Base-by-base conservation (phyloP, 1,140 invertebrate species). In the Dryas iulia region DNA sequence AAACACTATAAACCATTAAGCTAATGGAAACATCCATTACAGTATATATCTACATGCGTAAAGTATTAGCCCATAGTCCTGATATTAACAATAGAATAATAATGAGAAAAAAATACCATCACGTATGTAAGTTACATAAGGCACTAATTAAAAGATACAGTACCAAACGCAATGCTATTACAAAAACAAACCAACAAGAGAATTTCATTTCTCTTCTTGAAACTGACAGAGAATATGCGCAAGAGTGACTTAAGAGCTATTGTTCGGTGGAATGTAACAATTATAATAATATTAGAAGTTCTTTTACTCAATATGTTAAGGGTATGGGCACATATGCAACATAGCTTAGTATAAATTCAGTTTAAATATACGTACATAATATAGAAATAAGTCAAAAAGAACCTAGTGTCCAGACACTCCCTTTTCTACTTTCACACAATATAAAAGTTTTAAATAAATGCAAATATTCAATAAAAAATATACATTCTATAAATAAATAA, bases 11-110 rank as follows among this genome's bases (percentile, higher is more conserved):
- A 47, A 21, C 14, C n/a, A 39, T 39, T 8, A 39, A 6, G 18
- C 6, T 21, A 47, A 47, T 47, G 18, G 39, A 47, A 47, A 47
- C 39, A 18, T 21, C 39, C 14, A 47, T 66, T 31, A 59, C 18
- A 59, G n/a, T 8, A 59, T 35, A 24, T 53, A 53, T 7, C 6
- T 26, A 47, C 8, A 47, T 10, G 10, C 7, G 39, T 21, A 47
- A 18, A 21, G 21, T 47, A 47, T 61, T 61, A 28, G 59, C 39
- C 35, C 25, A 66, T 53, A 66, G 39, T 26, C 47, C 18, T 53
- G 54, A 33, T 58, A 47, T 47, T 59, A 59, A 70, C 61, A 70
- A 70, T 65, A 58, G 31, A 56, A 72, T 69, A 61, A 69, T 57
- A 65, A 65, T 47, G 66, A 31, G 60, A 64, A 72, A 64, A 65